Evolutionary conservation across 53 echinoderm and acorn worm species (phyloP), one percentile per base, ranked within the genome.

Genomic region (Temnopleurus reevesii): DNA sequence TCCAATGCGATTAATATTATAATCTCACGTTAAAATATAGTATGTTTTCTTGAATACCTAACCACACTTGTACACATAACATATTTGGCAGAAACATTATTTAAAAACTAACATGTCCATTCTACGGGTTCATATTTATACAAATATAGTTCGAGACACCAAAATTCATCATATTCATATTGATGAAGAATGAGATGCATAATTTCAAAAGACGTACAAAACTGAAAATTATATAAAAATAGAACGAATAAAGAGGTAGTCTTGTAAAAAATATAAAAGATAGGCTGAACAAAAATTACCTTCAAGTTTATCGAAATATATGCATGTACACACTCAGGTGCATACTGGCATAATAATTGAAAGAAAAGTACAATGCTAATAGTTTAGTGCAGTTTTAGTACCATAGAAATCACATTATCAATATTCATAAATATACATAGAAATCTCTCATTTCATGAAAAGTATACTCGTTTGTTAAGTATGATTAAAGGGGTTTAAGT

Each of bases 201-300:
- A 56, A 55, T 55, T 33, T 53, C 83, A 81, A 81, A 49, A 17
- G 30, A 49, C 30, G 53, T 81, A 81, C 83, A 83, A 83, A 77
- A 83, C 54, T 21, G 31, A 47, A 80, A 80, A 80, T n/a, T 83
- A 83, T 83, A 83, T 33, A 83, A 76, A 83, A 83, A 53, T 54
- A 55, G 36, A 83, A 83, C 83, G 53, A 83, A 81, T 49, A 18
- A 53, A 56, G 83, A 83, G 83, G 83, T 83, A 83, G 83, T 23
- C 36, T 35, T 55, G 46, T 49, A 79, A 79, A 45, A n/a, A 55
- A 83, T 83, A 83, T 54, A 53, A 55, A 83, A 53, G 83, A 83
- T 47, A 80, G 80, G 80, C 71, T 43, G 71, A 41, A 71, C 71
- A 38, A 71, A 71, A 71, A 71, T 49, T 49, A 49, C 15, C 41